Conservation (phyloP, 2,113 vertebrate genomes). For the Oryzias melastigma region DNA sequence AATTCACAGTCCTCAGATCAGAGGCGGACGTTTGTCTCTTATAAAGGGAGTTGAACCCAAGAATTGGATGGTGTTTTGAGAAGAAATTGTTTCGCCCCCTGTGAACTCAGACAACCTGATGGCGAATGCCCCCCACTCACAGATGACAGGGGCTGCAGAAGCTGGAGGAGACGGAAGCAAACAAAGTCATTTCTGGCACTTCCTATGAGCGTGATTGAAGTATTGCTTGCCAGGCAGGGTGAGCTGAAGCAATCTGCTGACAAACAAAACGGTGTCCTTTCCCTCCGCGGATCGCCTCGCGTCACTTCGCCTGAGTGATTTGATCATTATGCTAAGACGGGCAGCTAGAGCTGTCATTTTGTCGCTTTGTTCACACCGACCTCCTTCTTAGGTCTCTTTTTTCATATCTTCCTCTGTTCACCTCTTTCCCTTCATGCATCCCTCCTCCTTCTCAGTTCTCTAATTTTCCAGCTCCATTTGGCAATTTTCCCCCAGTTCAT, state of each 20-base stretch:
- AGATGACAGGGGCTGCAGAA: conserved; percentile 30
- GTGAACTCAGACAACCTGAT: neutral
- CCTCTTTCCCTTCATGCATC: conserved; percentile 7
- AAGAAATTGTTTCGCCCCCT: neutral
- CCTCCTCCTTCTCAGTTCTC: conserved; percentile 15
- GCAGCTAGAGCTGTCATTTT: conserved; percentile 34
- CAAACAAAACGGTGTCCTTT: conserved; percentile 43
- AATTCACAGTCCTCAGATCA: neutral
- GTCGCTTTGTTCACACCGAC: conserved; percentile 4
- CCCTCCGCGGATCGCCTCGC: conserved; percentile 24
- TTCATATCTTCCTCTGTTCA: conserved; percentile 14
- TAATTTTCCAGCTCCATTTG: conserved; percentile 40
- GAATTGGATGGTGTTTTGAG: too few species aligned
- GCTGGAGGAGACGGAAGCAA: conserved; percentile 20
- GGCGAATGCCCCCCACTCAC: conserved; percentile 50
- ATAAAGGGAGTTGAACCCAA: neutral
- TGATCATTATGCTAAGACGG: conserved; percentile 39
- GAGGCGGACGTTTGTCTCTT: conserved; percentile 8
- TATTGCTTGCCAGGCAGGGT: conserved; percentile 49
- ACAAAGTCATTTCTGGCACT: conserved; percentile 48
- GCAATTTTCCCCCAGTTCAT: conserved; percentile 58
- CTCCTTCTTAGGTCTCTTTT: conserved; percentile 11
- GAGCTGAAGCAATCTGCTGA: conserved; percentile 58
- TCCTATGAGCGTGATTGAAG: conserved; percentile 53
- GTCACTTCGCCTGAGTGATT: conserved; percentile 45